Evolutionary conservation across 2,888 invertebrate species (phyloP).

Genomic region (Xanthia icteritia): DNA sequence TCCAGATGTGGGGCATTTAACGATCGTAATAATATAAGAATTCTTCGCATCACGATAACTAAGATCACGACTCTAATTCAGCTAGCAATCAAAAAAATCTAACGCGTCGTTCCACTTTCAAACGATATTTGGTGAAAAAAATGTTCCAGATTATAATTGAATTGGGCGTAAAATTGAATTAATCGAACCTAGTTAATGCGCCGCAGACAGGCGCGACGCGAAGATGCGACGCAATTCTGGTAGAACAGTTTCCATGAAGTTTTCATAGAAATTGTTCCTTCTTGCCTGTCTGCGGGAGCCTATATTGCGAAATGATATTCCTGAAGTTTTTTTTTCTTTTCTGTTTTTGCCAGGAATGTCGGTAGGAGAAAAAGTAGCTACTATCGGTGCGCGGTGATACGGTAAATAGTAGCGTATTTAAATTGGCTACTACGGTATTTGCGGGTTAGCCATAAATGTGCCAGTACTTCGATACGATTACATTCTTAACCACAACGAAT

Average conservation of each 20-base stretch:
- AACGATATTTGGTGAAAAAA: slow-evolving; percentile 69
- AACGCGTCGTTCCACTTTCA: slow-evolving; percentile 66
- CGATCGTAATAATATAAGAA: slow-evolving; percentile 63
- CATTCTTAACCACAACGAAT: slow-evolving; percentile 57
- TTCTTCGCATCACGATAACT: slow-evolving; percentile 63
- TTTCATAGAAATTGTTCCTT: background rate
- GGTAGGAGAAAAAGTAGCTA: slow-evolving; percentile 34
- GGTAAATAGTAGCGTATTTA: slow-evolving; percentile 61
- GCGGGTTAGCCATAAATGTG: slow-evolving; percentile 54
- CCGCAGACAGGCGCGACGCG: background rate
- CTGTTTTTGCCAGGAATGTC: slow-evolving; percentile 5
- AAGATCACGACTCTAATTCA: slow-evolving; percentile 69
- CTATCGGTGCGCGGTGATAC: slow-evolving; percentile 60
- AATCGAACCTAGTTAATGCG: slow-evolving; percentile 45
- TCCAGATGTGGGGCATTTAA: slow-evolving; percentile 64
- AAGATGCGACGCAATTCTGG: background rate
- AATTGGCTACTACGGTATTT: slow-evolving; percentile 59
- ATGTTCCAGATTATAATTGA: slow-evolving; percentile 70
- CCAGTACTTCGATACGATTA: slow-evolving; percentile 55
- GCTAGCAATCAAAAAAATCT: slow-evolving; percentile 66
- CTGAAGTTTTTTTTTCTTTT: slow-evolving; percentile 10
- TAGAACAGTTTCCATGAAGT: background rate
- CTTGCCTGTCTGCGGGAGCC: background rate
- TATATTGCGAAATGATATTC: slow-evolving; percentile 37
- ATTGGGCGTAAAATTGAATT: slow-evolving; percentile 77